Percentiles rank a stretch among this genome's conserved stretches.
Evolutionary conservation across 2,888 invertebrate genomes (phyloP).

Genomic region (Kuschelorhynchus macadamiae): DNA sequence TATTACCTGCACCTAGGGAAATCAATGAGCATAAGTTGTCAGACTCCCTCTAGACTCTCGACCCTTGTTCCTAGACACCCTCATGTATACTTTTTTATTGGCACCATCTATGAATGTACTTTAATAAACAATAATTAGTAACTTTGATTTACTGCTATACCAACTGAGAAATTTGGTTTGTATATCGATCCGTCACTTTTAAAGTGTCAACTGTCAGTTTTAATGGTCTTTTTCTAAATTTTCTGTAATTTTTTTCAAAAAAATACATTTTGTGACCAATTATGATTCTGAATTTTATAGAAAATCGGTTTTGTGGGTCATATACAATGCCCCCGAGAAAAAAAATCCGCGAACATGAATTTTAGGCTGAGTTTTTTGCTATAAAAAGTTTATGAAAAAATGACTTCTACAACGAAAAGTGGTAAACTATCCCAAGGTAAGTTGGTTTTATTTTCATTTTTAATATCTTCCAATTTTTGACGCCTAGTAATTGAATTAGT

Average conservation of each 20-base stretch:
- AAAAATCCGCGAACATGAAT: conserved; percentile 28
- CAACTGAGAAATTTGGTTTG: conserved; percentile 12
- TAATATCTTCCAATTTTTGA: too few species aligned
- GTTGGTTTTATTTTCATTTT: background rate
- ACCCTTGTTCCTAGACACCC: too few species aligned
- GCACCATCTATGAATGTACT: too few species aligned
- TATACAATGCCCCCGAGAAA: background rate
- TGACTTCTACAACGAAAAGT: conserved; percentile 52
- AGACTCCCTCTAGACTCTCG: too few species aligned
- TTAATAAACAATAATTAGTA: too few species aligned
- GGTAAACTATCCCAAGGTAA: conserved; percentile 48
- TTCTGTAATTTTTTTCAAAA: conserved; percentile 26
- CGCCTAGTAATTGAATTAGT: background rate
- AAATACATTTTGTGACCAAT: conserved; percentile 22
- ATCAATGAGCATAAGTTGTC: too few species aligned
- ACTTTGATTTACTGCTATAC: conserved; percentile 13
- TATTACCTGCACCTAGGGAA: too few species aligned
- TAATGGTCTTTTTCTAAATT: conserved; percentile 31
- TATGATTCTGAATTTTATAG: conserved; percentile 13
- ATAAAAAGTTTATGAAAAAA: conserved; percentile 35
- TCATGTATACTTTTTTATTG: too few species aligned
- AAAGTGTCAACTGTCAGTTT: conserved; percentile 41
- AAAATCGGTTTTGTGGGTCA: conserved; percentile 10
- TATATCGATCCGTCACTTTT: conserved; percentile 26
- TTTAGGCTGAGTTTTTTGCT: conserved; percentile 19